These are phyloP conservation scores for Drosophila macrospina DNA, from an alignment of 2,888 invertebrate species.

Conservation along the genomic window DNA sequence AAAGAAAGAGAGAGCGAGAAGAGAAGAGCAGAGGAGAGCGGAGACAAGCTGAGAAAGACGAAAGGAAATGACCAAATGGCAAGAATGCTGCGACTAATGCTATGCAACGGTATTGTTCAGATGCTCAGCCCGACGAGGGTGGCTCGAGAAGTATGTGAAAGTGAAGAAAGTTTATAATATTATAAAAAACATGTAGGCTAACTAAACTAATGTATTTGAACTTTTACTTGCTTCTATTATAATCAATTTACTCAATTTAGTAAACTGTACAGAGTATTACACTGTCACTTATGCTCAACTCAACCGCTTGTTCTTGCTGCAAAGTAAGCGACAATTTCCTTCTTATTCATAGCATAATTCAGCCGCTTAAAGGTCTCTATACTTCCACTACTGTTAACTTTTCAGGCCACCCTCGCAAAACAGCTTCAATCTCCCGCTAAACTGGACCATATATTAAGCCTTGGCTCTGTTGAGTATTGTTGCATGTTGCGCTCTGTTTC, in stretches of 20 bases:
- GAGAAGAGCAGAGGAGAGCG: not conserved
- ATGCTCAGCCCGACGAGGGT: slow-evolving; percentile 25
- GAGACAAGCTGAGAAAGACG: slow-evolving; percentile 10
- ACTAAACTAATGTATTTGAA: too few species aligned
- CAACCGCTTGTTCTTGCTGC: too few species aligned
- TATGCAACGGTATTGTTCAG: slow-evolving; percentile 56
- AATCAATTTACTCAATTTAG: too few species aligned
- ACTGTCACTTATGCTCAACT: too few species aligned
- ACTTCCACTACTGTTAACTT: slow-evolving; percentile 4
- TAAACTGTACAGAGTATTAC: too few species aligned
- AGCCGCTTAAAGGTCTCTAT: not conserved
- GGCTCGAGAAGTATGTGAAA: not conserved
- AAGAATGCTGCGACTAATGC: slow-evolving; percentile 50
- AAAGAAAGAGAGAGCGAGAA: too few species aligned
- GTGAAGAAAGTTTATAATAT: not conserved
- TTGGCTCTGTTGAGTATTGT: slow-evolving; percentile 50
- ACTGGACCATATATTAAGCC: slow-evolving; percentile 37
- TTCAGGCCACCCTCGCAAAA: slow-evolving; percentile 24
- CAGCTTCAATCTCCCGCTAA: slow-evolving; percentile 13
- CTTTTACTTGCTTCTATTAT: too few species aligned
- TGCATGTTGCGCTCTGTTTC: slow-evolving; percentile 56
- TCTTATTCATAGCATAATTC: too few species aligned
- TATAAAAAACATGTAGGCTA: too few species aligned
- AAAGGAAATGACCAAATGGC: slow-evolving; percentile 46
- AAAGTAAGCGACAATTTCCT: too few species aligned